Conservation (phyloP, 2,888 invertebrate genomes). For the Drosophila nr. fundita region DNA sequence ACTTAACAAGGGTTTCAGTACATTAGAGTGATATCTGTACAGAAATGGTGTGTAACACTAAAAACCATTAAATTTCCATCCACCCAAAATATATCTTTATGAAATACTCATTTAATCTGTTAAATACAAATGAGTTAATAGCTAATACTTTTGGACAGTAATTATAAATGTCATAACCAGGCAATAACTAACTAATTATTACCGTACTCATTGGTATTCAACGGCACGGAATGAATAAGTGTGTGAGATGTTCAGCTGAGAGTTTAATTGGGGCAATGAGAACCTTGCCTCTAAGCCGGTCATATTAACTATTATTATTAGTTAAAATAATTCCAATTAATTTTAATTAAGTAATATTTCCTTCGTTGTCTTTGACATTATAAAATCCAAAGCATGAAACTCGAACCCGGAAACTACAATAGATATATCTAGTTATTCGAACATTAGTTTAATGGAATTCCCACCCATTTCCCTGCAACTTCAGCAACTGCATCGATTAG, state of each 20-base stretch:
- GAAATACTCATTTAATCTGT: background rate
- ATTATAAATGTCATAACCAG: background rate
- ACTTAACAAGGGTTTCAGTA: background rate
- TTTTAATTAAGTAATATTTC: background rate
- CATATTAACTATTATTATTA: background rate
- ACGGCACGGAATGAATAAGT: background rate
- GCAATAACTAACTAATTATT: background rate
- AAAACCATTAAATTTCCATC: background rate
- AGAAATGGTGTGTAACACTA: constrained; percentile 35
- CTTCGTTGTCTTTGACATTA: background rate
- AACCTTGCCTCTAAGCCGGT: background rate
- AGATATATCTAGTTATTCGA: background rate
- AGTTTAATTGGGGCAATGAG: background rate
- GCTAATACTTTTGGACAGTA: background rate
- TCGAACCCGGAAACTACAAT: background rate
- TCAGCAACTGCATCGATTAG: constrained; percentile 2
- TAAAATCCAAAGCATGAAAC: background rate
- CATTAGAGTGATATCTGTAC: constrained; percentile 11
- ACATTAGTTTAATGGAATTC: background rate
- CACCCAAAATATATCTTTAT: background rate
- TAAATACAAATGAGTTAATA: background rate
- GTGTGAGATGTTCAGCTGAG: background rate
- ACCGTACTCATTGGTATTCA: background rate
- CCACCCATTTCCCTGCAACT: background rate
- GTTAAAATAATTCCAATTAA: background rate